phyloP scores from a whole-genome alignment of 2,113 vertebrate species.

The Rhinolophus ferrumequinum region DNA sequence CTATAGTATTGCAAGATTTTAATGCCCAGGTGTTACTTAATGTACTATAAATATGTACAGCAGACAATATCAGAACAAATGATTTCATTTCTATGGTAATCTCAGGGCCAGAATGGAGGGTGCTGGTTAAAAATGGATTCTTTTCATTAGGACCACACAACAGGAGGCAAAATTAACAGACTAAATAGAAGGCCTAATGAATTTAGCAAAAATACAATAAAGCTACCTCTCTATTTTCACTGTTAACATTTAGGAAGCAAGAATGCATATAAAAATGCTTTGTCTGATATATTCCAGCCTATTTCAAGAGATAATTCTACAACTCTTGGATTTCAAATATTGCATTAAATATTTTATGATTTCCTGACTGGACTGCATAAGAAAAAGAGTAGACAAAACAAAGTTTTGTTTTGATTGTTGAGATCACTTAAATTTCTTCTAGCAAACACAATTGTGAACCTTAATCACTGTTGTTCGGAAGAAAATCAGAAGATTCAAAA shows the following conservation, averaged over 20 bases:
- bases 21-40: constrained; percentile 57
- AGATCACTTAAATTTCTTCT: not conserved
- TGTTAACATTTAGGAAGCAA: constrained; percentile 17
- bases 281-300: not conserved
- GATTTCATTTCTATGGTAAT: constrained; percentile 68
- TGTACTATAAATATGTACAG: constrained; percentile 53
- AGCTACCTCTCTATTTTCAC: constrained; percentile 42
- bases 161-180: constrained; percentile 53
- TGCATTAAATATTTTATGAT: constrained; percentile 45
- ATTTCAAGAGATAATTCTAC: constrained; percentile 38
- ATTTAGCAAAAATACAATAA: constrained; percentile 67
- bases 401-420: constrained; percentile 17
- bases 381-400: not conserved
- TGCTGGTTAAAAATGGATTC: constrained; percentile 65
- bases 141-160: constrained; percentile 73
- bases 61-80: constrained; percentile 48
- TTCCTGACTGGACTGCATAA: constrained; percentile 29
- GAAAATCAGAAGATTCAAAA: constrained; percentile 46
- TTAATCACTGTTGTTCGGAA: constrained; percentile 25
- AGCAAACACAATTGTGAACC: not conserved
- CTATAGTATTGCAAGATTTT: not conserved
- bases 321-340: constrained; percentile 35
- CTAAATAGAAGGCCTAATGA: constrained; percentile 44
- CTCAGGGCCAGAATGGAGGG: not conserved
- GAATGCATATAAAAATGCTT: constrained; percentile 28